A percentile compares a stretch with the other conserved stretches of the same genome.
Conservation (phyloP, 2,888 invertebrate genomes). For the Gastracanthus pulcherrimus region DNA sequence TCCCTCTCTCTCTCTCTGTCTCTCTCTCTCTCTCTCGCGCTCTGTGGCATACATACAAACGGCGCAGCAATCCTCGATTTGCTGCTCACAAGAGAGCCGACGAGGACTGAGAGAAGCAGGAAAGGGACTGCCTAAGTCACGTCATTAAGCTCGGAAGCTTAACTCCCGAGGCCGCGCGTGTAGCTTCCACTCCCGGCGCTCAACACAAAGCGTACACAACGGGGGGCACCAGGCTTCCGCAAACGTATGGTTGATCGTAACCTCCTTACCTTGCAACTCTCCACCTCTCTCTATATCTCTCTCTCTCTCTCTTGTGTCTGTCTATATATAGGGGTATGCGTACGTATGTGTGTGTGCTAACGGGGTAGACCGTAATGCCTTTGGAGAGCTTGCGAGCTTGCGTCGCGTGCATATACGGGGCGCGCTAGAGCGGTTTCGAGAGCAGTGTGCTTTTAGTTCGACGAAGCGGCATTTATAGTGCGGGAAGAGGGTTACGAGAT, state of each 20-base stretch:
- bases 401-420: neutral
- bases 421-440: neutral
- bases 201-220: slow-evolving; percentile 12
- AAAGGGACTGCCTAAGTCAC: slow-evolving; percentile 63
- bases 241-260: slow-evolving; percentile 37
- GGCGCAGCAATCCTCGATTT: slow-evolving; percentile 7
- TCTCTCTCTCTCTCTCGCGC: too few relatives aligned
- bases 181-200: neutral
- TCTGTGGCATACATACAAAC: neutral
- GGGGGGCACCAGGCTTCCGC: slow-evolving; percentile 17
- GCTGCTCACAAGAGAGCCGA: neutral
- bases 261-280: slow-evolving; percentile 15
- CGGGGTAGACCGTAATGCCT: neutral
- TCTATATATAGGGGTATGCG: too few relatives aligned
- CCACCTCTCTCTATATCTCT: neutral
- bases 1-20: too few relatives aligned
- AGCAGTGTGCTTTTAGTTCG: neutral
- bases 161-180: slow-evolving; percentile 13
- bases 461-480: neutral
- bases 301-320: too few relatives aligned
- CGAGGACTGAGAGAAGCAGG: slow-evolving; percentile 52
- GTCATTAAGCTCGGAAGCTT: slow-evolving; percentile 63
- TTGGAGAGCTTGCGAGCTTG: neutral
- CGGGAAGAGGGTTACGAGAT: neutral
- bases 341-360: neutral